Base-by-base conservation (phyloP, 92 coral and sea anemone genomes). In the Heliopora coerulea region DNA sequence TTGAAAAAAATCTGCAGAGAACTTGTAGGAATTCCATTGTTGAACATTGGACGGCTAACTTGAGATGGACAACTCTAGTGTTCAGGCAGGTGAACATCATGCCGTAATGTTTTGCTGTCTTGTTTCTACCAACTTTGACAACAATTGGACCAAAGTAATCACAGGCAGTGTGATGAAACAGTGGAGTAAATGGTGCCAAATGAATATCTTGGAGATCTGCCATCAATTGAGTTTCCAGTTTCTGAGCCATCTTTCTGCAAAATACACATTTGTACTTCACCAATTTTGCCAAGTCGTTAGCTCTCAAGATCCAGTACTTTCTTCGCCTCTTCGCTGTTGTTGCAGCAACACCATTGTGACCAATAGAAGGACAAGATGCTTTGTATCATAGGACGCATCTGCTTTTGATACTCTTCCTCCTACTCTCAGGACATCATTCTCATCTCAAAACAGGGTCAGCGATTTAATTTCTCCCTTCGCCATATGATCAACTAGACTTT, bases 251-350 rank as follows among this genome's bases (percentile, higher is more conserved):
- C 42, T 68, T n/a, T 29, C 61, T 40, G 37, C 84, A 80, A 56
- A 80, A 70, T 60, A 59, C 79, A 62, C 84, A 80, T 18, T 9
- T 18, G 35, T 29, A 18, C 78, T 44, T 80, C 27, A 70, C 21
- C 32, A 49, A 40, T 42, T 79, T 79, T 54, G 77, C 73, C 1
- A 79, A 58, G 42, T 79, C 62, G 29, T 82, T 62, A 1, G 59
- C 86, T 27, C 39, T 82, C 0, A 82, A 18, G 34, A 86, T 86
- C 86, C 86, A 81, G 64, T 81, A 86, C 21, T 81, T 81, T 25
- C 49, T 49, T 54, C 73, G 75, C 1, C 58, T 66, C 39, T 81
- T 86, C 0, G 80, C 85, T 1, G 72, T 70, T n/a, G 83, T 83
- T 6, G 80, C 49, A 4, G 80, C 83, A 0, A 81, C 75, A 50